Conservation (phyloP, 1,140 invertebrate genomes). For the Mizuhopecten yessoensis region DNA sequence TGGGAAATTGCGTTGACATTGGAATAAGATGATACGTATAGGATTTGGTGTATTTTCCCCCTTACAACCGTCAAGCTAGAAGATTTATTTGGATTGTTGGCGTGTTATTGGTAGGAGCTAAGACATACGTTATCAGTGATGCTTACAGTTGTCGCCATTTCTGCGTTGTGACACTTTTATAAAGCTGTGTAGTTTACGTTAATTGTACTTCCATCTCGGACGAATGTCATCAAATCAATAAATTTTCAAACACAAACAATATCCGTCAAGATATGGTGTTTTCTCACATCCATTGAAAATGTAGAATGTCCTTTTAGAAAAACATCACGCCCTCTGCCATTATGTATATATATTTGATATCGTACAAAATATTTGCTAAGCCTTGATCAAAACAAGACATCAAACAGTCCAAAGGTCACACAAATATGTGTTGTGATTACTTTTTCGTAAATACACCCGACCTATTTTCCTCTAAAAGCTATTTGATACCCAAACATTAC, state of each 20-base stretch:
- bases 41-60: no score
- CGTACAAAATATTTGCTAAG: not conserved
- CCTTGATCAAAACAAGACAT: slow-evolving; percentile 26
- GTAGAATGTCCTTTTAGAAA: not conserved
- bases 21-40: no score
- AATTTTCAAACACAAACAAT: not conserved
- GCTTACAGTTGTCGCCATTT: no score
- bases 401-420: slow-evolving; percentile 22
- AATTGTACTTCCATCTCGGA: not conserved
- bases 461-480: not conserved
- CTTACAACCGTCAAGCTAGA: no score
- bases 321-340: not conserved
- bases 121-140: no score
- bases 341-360: not conserved
- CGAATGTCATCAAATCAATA: not conserved
- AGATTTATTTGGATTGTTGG: no score
- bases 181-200: no score
- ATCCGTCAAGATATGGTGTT: not conserved
- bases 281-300: not conserved
- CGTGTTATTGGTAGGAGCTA: no score
- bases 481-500: not conserved
- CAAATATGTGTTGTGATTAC: not conserved
- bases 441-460: slow-evolving; percentile 24
- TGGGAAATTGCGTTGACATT: no score
- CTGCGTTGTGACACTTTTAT: no score